Base-by-base conservation (phyloP, 92 coral and sea anemone genomes). In the Diadumene lineata region DNA sequence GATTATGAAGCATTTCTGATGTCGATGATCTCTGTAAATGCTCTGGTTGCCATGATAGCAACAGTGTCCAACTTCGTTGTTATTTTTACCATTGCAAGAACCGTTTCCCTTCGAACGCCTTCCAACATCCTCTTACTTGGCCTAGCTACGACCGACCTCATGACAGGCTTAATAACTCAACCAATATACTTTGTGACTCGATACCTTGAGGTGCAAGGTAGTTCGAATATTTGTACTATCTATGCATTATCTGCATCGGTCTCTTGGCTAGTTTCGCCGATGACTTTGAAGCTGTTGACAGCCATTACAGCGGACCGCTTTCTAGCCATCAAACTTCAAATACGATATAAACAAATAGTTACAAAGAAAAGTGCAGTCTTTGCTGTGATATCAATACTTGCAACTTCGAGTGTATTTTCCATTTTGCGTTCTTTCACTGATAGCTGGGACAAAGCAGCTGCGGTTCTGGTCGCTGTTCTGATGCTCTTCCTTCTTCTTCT, bases 41-140 rank as follows among this genome's bases (percentile, higher is more conserved):
- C 48, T 4, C 7, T 38, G 6, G 13, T 62, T 9, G 31, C 0
- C 28, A 15, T n/a, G 19, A 1, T 30, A 1, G 9, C 70, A 24
- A 31, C 50, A 0, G 31, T 0, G 23, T 22, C 32, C 43, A 65
- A 65, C 31, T 17, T 34, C 43, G 2, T 65, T 7, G 48, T 65
- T 15, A 65, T 65, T n/a, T 30, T 31, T 22, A 65, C 70, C 7
- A 65, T 65, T 4, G 18, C 2, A 6, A 34, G 51, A 21, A 67
- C 72, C 1, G 27, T 25, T 27, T 67, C 72, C 8, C 58, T 67
- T 0, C 67, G 31, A 1, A 67, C 55, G 2, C 56, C 72, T 34
- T 67, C 72, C 13, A 34, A 67, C 43, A 27, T 67, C 51, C 27
- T 67, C 17, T 34, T 67, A 15, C 25, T 67, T n/a, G 72, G 72